These are phyloP conservation scores for Rhombomys opimus DNA, from an alignment of 2,113 vertebrate species.

Conservation along the genomic window DNA sequence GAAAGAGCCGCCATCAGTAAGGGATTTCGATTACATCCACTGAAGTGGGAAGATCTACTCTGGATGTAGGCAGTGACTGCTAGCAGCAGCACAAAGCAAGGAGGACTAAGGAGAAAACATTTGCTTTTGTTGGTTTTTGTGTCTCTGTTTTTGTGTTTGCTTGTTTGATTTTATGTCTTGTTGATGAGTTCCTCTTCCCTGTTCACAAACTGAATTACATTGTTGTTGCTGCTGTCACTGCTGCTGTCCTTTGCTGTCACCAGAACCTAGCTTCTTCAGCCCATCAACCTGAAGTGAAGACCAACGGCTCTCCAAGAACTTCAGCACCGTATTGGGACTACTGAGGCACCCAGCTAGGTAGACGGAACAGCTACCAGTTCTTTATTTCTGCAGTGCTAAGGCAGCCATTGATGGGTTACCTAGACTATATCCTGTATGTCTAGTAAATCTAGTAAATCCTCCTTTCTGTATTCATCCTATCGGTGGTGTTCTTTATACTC, in stretches of 20 bases:
- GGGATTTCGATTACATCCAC: not conserved
- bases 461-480: not conserved
- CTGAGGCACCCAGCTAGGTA: not conserved
- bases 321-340: not conserved
- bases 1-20: not conserved
- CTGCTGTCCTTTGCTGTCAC: not conserved
- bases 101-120: not conserved
- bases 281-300: not conserved
- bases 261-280: not conserved
- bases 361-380: not conserved
- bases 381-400: not conserved
- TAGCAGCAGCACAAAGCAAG: not conserved
- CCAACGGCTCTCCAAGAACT: not conserved
- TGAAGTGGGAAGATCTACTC: not conserved
- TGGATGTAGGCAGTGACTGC: not conserved
- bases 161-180: not conserved
- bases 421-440: not conserved
- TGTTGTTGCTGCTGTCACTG: not conserved
- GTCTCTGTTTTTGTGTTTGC: not conserved
- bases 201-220: not conserved
- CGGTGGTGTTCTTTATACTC: not conserved
- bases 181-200: not conserved
- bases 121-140: not conserved
- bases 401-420: not conserved
- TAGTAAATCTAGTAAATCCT: not conserved